Percentiles rank a stretch among this genome's conserved stretches.
phyloP scores from a whole-genome alignment of 2,113 vertebrate species.

The Gobiocypris rarus region DNA sequence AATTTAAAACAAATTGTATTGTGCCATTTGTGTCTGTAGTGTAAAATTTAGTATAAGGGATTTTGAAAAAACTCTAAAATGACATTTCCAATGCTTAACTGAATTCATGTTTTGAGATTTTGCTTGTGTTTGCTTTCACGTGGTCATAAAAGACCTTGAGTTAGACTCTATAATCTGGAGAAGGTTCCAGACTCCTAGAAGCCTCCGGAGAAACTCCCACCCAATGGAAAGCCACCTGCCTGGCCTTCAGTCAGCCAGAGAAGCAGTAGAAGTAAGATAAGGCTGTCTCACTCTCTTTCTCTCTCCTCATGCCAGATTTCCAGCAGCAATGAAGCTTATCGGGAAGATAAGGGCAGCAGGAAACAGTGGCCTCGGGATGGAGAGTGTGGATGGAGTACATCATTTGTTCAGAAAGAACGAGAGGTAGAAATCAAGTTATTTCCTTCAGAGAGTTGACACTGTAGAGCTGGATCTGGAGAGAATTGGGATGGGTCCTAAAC shows the following conservation, averaged over 20 bases:
- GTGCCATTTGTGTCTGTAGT: background rate
- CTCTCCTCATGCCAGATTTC: constrained; percentile 33
- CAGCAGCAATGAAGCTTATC: constrained; percentile 41
- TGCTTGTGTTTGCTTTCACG: background rate
- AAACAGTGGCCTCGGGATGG: constrained; percentile 13
- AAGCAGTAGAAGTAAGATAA: constrained; percentile 17
- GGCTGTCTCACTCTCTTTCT: constrained; percentile 1
- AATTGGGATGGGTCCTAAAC: background rate
- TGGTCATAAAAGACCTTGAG: constrained; percentile 12
- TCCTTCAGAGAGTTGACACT: background rate
- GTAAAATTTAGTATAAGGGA: background rate
- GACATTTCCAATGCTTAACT: background rate
- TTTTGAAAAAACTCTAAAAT: background rate
- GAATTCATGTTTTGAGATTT: background rate
- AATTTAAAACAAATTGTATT: background rate
- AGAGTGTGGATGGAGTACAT: constrained; percentile 31
- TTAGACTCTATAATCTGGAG: background rate
- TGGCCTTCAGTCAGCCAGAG: constrained; percentile 39
- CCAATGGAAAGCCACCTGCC: constrained; percentile 35
- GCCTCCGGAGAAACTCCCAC: background rate
- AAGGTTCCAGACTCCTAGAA: constrained; percentile 13
- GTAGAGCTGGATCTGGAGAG: background rate
- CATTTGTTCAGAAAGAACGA: constrained; percentile 25
- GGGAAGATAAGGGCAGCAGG: constrained; percentile 37
- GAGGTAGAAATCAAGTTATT: background rate